phyloP scores from a whole-genome alignment of 1,140 invertebrate species.

The Drosophila seguyi region DNA sequence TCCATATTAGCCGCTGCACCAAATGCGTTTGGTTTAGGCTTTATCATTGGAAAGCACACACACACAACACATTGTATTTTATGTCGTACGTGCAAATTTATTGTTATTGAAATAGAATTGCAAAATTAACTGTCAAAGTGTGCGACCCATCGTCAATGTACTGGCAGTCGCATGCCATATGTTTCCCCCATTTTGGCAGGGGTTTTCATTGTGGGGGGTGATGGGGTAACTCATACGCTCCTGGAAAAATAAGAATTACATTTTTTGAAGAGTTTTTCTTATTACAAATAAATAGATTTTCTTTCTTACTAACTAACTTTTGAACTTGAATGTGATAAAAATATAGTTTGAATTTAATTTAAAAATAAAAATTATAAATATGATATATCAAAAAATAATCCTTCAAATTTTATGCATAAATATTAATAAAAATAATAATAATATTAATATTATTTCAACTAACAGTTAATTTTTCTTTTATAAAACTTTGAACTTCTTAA shows the following conservation, averaged over 20 bases:
- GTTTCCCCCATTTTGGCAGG: constrained; percentile 22
- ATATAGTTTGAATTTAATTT: too few relatives aligned
- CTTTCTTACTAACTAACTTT: too few relatives aligned
- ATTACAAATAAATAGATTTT: too few relatives aligned
- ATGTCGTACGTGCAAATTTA: constrained; percentile 78
- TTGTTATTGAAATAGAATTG: constrained; percentile 85
- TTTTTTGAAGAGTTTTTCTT: neutral
- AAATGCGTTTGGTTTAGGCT: constrained; percentile 54
- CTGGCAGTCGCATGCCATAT: constrained; percentile 63
- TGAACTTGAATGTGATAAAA: too few relatives aligned
- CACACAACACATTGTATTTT: constrained; percentile 46
- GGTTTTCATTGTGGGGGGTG: neutral
- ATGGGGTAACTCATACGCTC: neutral
- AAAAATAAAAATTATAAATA: too few relatives aligned
- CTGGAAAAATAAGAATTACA: neutral
- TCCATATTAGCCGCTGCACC: constrained; percentile 66
- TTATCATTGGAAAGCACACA: constrained; percentile 29
- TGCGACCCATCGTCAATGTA: constrained; percentile 73
- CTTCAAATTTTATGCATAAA: too few relatives aligned
- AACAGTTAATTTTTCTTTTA: neutral
- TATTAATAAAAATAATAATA: too few relatives aligned
- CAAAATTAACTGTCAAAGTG: constrained; percentile 85
- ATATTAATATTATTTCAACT: too few relatives aligned
- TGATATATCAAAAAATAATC: too few relatives aligned
- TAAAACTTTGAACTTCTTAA: too few relatives aligned